Base-by-base conservation (phyloP, 2,797 vertebrate species). In the Brachyrhaphis roseni region DNA sequence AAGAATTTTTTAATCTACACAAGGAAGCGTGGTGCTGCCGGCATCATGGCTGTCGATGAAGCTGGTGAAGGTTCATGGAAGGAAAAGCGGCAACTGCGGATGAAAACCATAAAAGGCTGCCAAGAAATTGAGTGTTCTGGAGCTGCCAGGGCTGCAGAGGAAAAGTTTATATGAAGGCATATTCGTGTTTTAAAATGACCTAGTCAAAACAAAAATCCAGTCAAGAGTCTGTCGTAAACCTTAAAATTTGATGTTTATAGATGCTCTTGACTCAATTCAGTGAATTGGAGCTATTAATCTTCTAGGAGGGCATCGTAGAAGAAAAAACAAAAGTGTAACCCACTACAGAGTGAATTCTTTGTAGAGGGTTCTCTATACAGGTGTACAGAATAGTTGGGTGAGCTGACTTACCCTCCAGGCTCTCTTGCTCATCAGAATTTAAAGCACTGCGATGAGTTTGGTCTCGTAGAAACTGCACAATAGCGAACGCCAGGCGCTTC, bases 391-490 rank as follows among this genome's bases (percentile, higher is more conserved):
- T 11, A 68, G 20, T 26, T 26, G 8, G 36, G 64, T 7, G 66
- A 78, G 72, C 31, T 46, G 55, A 85, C 86, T 81, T 93, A 99
- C 98, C 98, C 97, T 99, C 98, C 72, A 99, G 96, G 91, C 98
- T 99, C 95, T 99, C 98, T 94, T 98, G 98, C 93, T 99, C 98
- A 91, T 98, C 98, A 31, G 97, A 96, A 91, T 97, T 98, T 86
- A 97, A 97, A 83, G 96, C 93, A 43, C 97, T 97, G 86, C 96
- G 94, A 85, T 97, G 97, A 87, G 97, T 98, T 94, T 99, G 98
- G 88, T 99, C 98, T 92, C 97, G 95, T 87, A 99, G 96, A 94
- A 99, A 99, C 95, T 97, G 97, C 90, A 99, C 97, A 84, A 99
- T 96, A 75, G 98, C 97, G 95, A 97, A 99, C 71, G 98, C 98